Percentiles rank a stretch among this genome's conserved stretches.
Conservation (phyloP, 2,113 vertebrate genomes). For the Anas platyrhynchos region DNA sequence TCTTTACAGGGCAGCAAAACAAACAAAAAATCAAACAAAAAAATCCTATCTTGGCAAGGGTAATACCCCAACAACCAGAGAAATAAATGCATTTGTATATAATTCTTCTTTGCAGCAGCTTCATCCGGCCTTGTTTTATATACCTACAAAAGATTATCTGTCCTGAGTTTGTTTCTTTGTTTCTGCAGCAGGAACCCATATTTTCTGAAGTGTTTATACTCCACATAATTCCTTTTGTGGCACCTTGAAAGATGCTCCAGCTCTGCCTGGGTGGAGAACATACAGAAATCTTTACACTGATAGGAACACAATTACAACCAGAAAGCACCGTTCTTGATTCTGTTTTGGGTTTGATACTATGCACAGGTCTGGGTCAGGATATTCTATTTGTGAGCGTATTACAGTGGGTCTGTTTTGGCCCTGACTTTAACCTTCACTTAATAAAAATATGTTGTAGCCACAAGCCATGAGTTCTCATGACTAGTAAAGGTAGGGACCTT, state of each 20-base stretch:
- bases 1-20: background rate
- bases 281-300: background rate
- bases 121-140: background rate
- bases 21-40: no score
- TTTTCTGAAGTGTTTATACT: background rate
- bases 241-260: background rate
- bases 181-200: background rate
- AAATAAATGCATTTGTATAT: background rate
- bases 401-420: slow-evolving; percentile 1
- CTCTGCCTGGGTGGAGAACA: background rate
- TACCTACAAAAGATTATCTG: background rate
- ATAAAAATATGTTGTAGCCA: slow-evolving; percentile 61
- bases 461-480: slow-evolving; percentile 38
- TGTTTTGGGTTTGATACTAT: background rate
- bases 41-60: background rate
- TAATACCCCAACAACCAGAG: background rate
- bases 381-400: slow-evolving; percentile 13
- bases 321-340: background rate
- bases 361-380: background rate
- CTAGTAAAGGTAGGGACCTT: background rate
- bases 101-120: background rate
- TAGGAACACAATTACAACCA: background rate
- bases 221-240: background rate
- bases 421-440: slow-evolving; percentile 54
- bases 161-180: background rate